Conservation (phyloP, 2,888 invertebrate genomes). For the Archips crataeganus region DNA sequence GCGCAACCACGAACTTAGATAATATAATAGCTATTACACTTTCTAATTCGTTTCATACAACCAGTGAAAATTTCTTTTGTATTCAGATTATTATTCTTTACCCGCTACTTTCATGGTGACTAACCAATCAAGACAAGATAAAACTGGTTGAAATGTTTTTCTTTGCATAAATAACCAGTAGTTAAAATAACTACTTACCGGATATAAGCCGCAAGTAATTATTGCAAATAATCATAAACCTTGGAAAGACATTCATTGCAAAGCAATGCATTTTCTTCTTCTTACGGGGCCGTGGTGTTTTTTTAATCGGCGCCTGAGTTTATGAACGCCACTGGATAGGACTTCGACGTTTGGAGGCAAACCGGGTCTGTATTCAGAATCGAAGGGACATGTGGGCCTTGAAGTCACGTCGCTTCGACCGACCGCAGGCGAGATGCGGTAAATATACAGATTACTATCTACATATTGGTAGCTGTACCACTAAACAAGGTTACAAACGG, state of each 20-base stretch:
- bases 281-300: conserved; percentile 55
- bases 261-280: conserved; percentile 57
- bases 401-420: conserved; percentile 57
- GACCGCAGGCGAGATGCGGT: conserved; percentile 64
- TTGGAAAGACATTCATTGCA: conserved; percentile 42
- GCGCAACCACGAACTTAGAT: conserved; percentile 70
- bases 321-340: conserved; percentile 52
- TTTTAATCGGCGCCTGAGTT: conserved; percentile 48
- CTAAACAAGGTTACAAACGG: conserved; percentile 64
- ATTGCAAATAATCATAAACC: conserved; percentile 44
- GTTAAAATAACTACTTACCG: not conserved
- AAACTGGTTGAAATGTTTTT: not conserved
- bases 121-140: conserved; percentile 33
- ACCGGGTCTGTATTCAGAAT: conserved; percentile 68
- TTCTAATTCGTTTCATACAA: conserved; percentile 71
- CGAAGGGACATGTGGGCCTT: conserved; percentile 75
- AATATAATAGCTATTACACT: conserved; percentile 65
- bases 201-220: conserved; percentile 20
- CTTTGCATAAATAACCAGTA: not conserved
- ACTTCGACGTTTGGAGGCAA: conserved; percentile 70
- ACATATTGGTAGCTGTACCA: conserved; percentile 56
- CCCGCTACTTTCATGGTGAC: conserved; percentile 53
- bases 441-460: conserved; percentile 53
- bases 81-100: conserved; percentile 51
- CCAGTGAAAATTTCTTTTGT: conserved; percentile 57